These are phyloP conservation scores for Dicycla oo DNA, from an alignment of 2,888 invertebrate species.

Conservation along the genomic window DNA sequence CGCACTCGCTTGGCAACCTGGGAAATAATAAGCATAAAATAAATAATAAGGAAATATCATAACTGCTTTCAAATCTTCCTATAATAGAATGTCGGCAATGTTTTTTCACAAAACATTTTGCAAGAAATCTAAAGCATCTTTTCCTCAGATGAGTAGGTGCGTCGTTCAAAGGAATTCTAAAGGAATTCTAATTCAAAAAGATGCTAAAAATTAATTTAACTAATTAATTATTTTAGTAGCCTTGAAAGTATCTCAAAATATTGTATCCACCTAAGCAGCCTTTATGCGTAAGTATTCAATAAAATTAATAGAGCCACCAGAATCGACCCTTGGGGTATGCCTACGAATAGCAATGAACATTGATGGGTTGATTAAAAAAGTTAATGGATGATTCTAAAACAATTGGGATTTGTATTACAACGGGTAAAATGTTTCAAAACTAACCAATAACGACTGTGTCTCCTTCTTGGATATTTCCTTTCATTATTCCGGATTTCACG, in stretches of 20 bases:
- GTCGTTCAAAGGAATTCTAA: slow-evolving; percentile 23
- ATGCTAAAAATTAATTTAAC: slow-evolving; percentile 12
- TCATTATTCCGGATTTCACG: slow-evolving; percentile 77
- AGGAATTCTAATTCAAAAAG: slow-evolving; percentile 26
- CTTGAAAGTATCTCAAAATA: slow-evolving; percentile 27
- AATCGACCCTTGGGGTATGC: slow-evolving; percentile 47
- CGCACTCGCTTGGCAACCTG: slow-evolving; percentile 95
- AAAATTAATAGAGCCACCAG: slow-evolving; percentile 31
- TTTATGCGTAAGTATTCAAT: slow-evolving; percentile 38
- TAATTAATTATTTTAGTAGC: slow-evolving; percentile 33
- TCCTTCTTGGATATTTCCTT: slow-evolving; percentile 81
- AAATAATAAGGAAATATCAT: background rate
- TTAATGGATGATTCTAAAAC: slow-evolving; percentile 29
- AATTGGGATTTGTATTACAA: slow-evolving; percentile 19
- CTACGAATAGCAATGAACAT: slow-evolving; percentile 33
- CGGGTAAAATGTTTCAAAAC: slow-evolving; percentile 37
- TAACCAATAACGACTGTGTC: slow-evolving; percentile 81
- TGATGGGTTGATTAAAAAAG: slow-evolving; percentile 42
- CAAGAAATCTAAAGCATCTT: background rate
- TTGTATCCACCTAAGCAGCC: slow-evolving; percentile 16
- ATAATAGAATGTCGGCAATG: background rate
- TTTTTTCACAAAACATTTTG: background rate
- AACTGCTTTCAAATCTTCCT: background rate
- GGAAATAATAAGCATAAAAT: slow-evolving; percentile 33
- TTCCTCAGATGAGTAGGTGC: slow-evolving; percentile 1